Percentiles rank a stretch among this genome's conserved stretches.
These are phyloP conservation scores for Calliphora vicina DNA, from an alignment of 1,140 invertebrate genomes.

Conservation along the genomic window DNA sequence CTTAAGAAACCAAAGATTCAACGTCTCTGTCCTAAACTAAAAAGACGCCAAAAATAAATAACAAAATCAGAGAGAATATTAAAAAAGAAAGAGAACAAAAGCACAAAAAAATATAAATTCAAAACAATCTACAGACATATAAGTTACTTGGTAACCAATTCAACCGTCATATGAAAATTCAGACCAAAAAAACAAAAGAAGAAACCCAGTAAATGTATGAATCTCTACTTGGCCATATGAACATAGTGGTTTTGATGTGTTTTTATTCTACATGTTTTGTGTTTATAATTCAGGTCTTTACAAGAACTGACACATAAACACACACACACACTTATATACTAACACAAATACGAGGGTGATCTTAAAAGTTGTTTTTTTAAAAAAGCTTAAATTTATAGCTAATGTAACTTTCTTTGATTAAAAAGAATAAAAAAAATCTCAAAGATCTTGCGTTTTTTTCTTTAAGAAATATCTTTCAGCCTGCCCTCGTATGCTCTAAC, in stretches of 20 bases:
- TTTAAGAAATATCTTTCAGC: no score
- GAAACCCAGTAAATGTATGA: constrained; percentile 3
- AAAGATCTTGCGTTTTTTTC: no score
- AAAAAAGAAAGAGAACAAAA: no score
- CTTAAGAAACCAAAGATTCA: no score
- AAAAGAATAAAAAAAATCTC: no score
- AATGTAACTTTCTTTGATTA: no score
- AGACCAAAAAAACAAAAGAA: neutral
- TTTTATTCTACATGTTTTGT: neutral
- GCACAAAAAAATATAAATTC: neutral
- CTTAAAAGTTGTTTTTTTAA: no score
- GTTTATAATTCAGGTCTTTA: neutral
- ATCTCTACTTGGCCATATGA: neutral
- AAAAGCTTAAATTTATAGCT: no score
- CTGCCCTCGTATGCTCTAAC: neutral
- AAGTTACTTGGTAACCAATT: neutral
- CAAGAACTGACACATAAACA: neutral
- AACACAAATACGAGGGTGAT: no score
- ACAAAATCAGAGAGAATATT: neutral
- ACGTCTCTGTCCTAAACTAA: neutral
- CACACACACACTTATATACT: no score
- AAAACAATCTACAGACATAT: neutral
- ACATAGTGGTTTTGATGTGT: neutral
- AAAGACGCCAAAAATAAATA: neutral
- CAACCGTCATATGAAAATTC: neutral